phyloP scores from a whole-genome alignment of 2,888 invertebrate species.

The Cryptops parisi region DNA sequence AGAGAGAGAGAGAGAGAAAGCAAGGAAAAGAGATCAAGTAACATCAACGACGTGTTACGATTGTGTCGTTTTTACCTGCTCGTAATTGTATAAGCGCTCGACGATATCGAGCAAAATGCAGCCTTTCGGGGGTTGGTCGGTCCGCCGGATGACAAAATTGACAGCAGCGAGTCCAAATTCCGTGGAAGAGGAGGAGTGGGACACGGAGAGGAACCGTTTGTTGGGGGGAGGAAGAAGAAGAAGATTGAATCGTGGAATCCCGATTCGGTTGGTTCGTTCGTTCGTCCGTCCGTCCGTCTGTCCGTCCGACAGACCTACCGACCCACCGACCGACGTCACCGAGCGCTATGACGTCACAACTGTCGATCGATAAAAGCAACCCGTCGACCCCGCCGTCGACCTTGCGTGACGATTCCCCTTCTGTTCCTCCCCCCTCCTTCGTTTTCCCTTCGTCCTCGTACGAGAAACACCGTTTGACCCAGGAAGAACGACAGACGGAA shows the following conservation, averaged over 20 bases:
- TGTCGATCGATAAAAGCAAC: not conserved
- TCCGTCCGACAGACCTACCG: no score
- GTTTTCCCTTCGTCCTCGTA: not conserved
- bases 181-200: not conserved
- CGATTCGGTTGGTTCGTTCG: no score
- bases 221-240: not conserved
- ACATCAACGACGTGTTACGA: no score
- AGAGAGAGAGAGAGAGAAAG: no score
- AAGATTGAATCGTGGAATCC: not conserved
- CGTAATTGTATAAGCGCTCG: no score
- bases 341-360: not conserved
- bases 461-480: no score
- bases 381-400: not conserved
- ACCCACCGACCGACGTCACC: not conserved
- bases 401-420: not conserved
- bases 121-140: no score
- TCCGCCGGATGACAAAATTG: constrained; percentile 1
- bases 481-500: no score
- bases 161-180: not conserved
- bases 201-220: not conserved
- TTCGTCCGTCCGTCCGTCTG: no score
- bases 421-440: not conserved
- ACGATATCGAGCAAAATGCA: no score
- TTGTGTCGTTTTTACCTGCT: no score
- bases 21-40: no score